phyloP scores from a whole-genome alignment of 1,140 invertebrate genomes.

The Cyclina sinensis region DNA sequence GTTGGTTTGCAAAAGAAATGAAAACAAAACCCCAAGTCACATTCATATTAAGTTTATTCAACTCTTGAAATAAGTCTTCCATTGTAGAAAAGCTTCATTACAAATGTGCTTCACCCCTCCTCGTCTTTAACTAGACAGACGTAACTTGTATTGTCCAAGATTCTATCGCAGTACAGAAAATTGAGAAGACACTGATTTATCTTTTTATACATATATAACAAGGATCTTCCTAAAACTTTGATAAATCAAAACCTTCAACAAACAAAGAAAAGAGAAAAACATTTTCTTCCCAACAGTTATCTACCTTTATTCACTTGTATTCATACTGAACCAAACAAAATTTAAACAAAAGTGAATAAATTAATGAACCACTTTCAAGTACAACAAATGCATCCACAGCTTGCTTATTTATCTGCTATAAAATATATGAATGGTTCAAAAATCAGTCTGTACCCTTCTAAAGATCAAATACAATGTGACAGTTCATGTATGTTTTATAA shows the following conservation, averaged over 20 bases:
- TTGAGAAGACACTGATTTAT: not conserved
- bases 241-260: too few species aligned
- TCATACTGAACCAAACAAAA: too few species aligned
- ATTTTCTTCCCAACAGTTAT: not conserved
- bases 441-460: too few species aligned
- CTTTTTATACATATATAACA: not conserved
- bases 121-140: not conserved
- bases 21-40: constrained; percentile 8
- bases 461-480: too few species aligned
- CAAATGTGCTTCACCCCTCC: constrained; percentile 10
- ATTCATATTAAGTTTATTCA: constrained; percentile 56
- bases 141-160: not conserved
- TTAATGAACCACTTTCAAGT: too few species aligned
- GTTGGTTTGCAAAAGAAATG: too few species aligned
- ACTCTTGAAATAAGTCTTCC: constrained; percentile 52
- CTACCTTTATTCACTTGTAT: not conserved
- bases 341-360: too few species aligned
- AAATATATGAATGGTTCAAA: too few species aligned
- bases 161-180: not conserved
- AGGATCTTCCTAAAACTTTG: not conserved
- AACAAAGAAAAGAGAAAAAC: too few species aligned
- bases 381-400: too few species aligned
- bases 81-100: constrained; percentile 59
- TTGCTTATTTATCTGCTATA: too few species aligned
- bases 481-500: too few species aligned